Evolutionary conservation across 2,888 invertebrate genomes (phyloP).

Genomic region (Tortrix viridana): DNA sequence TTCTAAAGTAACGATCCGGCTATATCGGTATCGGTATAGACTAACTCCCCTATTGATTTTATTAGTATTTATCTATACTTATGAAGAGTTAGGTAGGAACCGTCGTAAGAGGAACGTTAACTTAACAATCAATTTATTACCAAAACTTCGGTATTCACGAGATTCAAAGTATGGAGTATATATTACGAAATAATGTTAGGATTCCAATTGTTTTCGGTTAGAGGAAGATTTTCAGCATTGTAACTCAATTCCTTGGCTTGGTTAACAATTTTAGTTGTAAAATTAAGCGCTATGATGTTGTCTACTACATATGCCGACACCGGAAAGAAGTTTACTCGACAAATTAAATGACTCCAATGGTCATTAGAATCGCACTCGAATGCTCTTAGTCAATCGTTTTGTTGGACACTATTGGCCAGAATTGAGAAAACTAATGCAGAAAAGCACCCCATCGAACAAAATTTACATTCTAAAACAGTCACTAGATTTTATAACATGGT

Average conservation of each 20-base stretch:
- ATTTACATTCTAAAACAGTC: neutral
- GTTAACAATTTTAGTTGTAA: too few relatives aligned
- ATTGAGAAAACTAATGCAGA: too few relatives aligned
- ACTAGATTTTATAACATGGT: conserved; percentile 30
- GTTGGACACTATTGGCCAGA: too few relatives aligned
- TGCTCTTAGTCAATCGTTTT: too few relatives aligned
- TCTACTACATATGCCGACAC: too few relatives aligned
- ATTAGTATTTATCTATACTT: neutral
- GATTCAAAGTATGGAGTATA: conserved; percentile 1
- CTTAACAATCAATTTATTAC: neutral
- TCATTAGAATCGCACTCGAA: too few relatives aligned
- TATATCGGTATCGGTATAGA: neutral
- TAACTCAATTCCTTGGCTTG: neutral
- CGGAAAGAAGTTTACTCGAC: too few relatives aligned
- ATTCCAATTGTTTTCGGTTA: neutral
- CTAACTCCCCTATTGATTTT: neutral
- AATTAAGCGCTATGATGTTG: too few relatives aligned
- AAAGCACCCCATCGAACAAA: neutral
- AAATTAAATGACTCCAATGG: too few relatives aligned
- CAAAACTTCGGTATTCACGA: neutral
- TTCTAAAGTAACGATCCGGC: neutral
- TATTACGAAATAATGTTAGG: neutral
- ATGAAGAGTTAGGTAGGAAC: neutral
- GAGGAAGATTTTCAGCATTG: neutral
- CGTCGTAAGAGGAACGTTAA: neutral